These are phyloP conservation scores for Raja brachyura DNA, from an alignment of 2,113 vertebrate species.

Conservation along the genomic window DNA sequence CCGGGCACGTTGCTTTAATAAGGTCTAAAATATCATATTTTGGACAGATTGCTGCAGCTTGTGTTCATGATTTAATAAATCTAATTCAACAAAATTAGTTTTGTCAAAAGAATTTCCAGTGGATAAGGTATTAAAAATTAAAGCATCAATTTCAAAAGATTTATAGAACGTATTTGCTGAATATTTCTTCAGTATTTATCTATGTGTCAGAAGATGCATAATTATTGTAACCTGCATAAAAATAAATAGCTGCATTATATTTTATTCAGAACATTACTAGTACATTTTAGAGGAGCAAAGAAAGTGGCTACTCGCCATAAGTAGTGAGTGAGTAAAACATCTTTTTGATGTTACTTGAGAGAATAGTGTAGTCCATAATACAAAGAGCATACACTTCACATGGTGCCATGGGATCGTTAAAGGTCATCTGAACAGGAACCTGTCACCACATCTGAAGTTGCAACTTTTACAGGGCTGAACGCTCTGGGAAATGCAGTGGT, in stretches of 20 bases:
- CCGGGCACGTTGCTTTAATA: neutral
- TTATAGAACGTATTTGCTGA: neutral
- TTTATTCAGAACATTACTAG: neutral
- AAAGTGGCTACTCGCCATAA: neutral
- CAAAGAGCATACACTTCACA: neutral
- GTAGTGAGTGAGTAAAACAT: neutral
- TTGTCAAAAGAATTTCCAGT: neutral
- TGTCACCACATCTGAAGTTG: neutral
- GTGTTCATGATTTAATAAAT: slow-evolving; percentile 13
- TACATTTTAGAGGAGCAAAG: neutral
- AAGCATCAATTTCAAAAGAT: neutral
- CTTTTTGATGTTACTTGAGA: neutral
- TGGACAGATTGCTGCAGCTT: neutral
- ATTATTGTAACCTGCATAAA: neutral
- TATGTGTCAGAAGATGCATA: neutral
- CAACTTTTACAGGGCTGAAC: neutral
- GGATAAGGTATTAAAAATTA: slow-evolving; percentile 12
- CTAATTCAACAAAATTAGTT: slow-evolving; percentile 13
- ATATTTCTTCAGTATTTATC: neutral
- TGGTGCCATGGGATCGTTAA: neutral
- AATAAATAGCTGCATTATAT: neutral
- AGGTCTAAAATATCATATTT: neutral
- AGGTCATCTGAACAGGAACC: neutral
- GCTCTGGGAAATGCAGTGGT: neutral
- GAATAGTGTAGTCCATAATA: neutral